Evolutionary conservation across 2,888 invertebrate genomes (phyloP).

Genomic region (Alcis repandata): DNA sequence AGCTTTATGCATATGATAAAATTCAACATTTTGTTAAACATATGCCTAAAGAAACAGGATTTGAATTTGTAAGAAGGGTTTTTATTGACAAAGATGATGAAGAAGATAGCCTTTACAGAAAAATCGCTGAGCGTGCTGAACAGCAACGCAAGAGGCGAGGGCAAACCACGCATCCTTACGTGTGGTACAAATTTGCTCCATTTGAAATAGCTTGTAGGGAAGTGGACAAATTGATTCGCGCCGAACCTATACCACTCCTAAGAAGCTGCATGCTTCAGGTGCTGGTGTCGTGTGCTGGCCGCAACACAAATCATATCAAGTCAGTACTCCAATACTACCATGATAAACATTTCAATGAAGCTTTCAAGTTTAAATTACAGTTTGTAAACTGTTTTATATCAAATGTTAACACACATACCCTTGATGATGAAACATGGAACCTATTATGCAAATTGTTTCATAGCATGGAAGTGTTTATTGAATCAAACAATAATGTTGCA

Average conservation of each 20-base stretch:
- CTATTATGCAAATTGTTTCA: conserved; percentile 68
- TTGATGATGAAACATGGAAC: conserved; percentile 64
- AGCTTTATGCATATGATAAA: conserved; percentile 52
- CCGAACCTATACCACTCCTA: conserved; percentile 62
- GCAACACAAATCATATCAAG: conserved; percentile 57
- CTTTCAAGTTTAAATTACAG: conserved; percentile 66
- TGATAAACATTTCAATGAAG: conserved; percentile 72
- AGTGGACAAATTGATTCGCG: conserved; percentile 63
- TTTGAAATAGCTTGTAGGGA: conserved; percentile 65
- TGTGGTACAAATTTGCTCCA: conserved; percentile 69
- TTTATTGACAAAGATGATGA: conserved; percentile 57
- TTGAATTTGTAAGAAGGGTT: conserved; percentile 64
- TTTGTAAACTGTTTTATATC: conserved; percentile 64
- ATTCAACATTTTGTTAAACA: conserved; percentile 63
- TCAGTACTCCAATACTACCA: conserved; percentile 63
- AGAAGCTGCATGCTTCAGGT: conserved; percentile 63
- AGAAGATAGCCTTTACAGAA: too few species aligned
- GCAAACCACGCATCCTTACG: conserved; percentile 44
- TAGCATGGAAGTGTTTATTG: conserved; percentile 72
- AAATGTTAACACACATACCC: conserved; percentile 54
- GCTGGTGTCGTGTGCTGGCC: conserved; percentile 59
- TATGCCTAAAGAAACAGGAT: conserved; percentile 62
- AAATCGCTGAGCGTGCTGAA: background rate
- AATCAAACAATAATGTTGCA: conserved; percentile 65
- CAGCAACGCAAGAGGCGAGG: background rate